A percentile compares a stretch with the other conserved stretches of the same genome.
These are phyloP conservation scores for Lates japonicus DNA, from an alignment of 2,797 vertebrate species.

Conservation along the genomic window DNA sequence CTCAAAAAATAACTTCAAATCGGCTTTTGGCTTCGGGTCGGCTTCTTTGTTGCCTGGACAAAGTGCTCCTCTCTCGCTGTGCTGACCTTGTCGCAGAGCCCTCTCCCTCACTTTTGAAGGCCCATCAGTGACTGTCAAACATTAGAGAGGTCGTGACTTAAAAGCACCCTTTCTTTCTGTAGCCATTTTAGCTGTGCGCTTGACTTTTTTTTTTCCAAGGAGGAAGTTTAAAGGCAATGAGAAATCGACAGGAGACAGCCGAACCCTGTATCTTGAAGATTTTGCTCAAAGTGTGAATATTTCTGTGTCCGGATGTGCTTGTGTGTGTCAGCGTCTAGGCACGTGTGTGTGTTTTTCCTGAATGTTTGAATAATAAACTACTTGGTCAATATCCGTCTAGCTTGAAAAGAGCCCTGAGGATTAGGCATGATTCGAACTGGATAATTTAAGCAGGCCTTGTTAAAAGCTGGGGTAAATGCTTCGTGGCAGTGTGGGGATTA, in stretches of 20 bases:
- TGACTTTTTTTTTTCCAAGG: conserved; percentile 42
- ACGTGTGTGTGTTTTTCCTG: conserved; percentile 10
- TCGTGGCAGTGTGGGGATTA: conserved; percentile 69
- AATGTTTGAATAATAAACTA: conserved; percentile 65
- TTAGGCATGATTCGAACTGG: conserved; percentile 75
- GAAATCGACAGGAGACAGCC: conserved; percentile 45
- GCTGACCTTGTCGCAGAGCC: conserved; percentile 71
- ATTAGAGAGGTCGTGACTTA: conserved; percentile 61
- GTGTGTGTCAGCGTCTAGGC: neutral
- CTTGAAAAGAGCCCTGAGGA: conserved; percentile 61
- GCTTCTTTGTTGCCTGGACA: conserved; percentile 60
- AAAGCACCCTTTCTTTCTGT: conserved; percentile 42
- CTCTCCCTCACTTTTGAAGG: conserved; percentile 58
- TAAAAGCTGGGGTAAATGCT: conserved; percentile 72
- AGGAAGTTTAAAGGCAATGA: conserved; percentile 29
- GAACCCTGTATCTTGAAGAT: conserved; percentile 5
- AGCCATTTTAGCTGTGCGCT: conserved; percentile 15
- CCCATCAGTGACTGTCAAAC: conserved; percentile 62
- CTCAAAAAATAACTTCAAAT: conserved; percentile 54
- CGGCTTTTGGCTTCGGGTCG: conserved; percentile 29
- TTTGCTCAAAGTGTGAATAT: conserved; percentile 21
- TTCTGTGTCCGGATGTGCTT: neutral
- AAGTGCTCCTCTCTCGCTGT: conserved; percentile 48
- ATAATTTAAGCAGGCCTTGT: conserved; percentile 76
- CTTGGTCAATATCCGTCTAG: conserved; percentile 69